Percentiles rank a stretch among this genome's conserved stretches.
Conservation (phyloP, 2,888 invertebrate genomes). For the Dryomyza anilis region DNA sequence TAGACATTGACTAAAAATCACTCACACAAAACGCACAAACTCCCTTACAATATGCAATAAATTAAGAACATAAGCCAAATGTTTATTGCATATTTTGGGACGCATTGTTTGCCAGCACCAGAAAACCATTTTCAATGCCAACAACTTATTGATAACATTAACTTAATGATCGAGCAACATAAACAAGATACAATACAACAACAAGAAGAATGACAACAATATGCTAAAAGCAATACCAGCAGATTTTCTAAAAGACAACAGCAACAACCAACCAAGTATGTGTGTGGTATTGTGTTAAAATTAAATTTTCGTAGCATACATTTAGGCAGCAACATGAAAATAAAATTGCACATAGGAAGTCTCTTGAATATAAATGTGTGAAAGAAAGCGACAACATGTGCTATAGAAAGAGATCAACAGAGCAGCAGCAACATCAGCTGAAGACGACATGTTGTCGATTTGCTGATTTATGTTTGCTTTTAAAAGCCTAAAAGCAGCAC, state of each 20-base stretch:
- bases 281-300: background rate
- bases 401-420: background rate
- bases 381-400: background rate
- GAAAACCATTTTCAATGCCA: too few relatives aligned
- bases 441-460: constrained; percentile 10
- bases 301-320: background rate
- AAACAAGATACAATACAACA: background rate
- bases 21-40: too few relatives aligned
- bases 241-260: background rate
- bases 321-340: background rate
- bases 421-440: background rate
- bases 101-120: background rate
- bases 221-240: background rate
- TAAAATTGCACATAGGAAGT: background rate
- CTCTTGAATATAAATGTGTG: background rate
- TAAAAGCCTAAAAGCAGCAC: constrained; percentile 15
- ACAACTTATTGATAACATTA: too few relatives aligned
- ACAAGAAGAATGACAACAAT: background rate
- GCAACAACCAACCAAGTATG: background rate
- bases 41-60: too few relatives aligned
- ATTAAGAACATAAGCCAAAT: too few relatives aligned
- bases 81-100: background rate
- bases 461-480: constrained; percentile 23
- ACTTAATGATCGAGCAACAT: constrained; percentile 15
- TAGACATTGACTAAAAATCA: too few relatives aligned